These are phyloP conservation scores for Manacus vitellinus DNA, from an alignment of 2,113 vertebrate species.

Conservation along the genomic window DNA sequence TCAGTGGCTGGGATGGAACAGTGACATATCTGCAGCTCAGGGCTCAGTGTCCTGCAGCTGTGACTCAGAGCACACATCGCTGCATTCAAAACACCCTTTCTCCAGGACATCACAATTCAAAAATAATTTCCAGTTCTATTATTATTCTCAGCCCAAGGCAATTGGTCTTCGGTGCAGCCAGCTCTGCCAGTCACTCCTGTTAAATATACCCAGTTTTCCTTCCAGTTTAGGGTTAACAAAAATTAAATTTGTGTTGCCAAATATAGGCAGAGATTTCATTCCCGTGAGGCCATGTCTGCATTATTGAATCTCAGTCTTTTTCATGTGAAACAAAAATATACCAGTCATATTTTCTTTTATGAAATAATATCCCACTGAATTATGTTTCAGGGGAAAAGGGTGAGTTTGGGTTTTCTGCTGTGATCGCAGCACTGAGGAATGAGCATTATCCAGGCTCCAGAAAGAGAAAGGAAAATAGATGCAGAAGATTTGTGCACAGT, in stretches of 20 bases:
- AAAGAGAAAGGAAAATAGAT: neutral
- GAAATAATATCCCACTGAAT: slow-evolving; percentile 2
- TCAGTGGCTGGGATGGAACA: neutral
- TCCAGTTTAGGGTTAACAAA: slow-evolving; percentile 30
- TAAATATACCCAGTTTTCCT: neutral
- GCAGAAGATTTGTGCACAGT: rapidly evolving
- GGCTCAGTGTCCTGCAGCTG: neutral
- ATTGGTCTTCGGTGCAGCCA: neutral
- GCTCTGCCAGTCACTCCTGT: neutral
- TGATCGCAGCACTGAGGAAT: neutral
- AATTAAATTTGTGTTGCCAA: slow-evolving; percentile 3
- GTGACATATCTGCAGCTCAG: neutral
- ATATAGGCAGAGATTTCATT: slow-evolving; percentile 46
- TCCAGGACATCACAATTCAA: neutral
- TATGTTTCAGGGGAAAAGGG: neutral
- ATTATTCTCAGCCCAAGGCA: slow-evolving; percentile 42
- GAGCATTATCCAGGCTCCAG: neutral
- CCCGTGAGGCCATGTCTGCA: neutral
- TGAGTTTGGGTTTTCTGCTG: neutral
- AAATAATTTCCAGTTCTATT: slow-evolving; percentile 55
- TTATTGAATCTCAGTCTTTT: slow-evolving; percentile 26
- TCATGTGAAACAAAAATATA: slow-evolving; percentile 52
- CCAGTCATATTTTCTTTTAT: neutral
- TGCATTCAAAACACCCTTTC: slow-evolving; percentile 12
- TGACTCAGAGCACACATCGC: neutral